Evolutionary conservation across 2,113 vertebrate species (phyloP).

Genomic region (Colaptes auratus): DNA sequence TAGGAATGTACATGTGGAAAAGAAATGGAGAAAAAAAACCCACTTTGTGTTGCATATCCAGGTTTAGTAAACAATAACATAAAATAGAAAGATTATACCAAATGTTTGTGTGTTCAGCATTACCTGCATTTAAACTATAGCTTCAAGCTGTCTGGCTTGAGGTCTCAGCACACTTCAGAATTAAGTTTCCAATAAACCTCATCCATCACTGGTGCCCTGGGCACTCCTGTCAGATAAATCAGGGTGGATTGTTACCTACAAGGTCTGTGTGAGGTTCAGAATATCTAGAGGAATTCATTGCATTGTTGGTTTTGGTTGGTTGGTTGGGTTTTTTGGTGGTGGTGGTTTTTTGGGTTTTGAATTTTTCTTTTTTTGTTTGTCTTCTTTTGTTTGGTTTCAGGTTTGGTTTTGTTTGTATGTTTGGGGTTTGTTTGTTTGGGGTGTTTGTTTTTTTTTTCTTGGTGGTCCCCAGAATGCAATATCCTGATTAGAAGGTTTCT

Average conservation of each 20-base stretch:
- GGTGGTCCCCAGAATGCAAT: not conserved
- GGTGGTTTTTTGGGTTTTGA: not conserved
- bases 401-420: too few species aligned
- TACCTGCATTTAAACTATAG: not conserved
- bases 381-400: too few species aligned
- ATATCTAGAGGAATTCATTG: not conserved
- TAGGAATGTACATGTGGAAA: not conserved
- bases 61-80: not conserved
- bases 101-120: not conserved
- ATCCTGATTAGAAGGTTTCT: not conserved
- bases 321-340: too few species aligned
- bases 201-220: not conserved
- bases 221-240: not conserved
- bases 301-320: too few species aligned
- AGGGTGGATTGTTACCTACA: not conserved
- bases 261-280: not conserved
- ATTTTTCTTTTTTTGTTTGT: too few species aligned
- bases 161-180: not conserved
- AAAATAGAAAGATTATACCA: not conserved
- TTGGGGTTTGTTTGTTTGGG: too few species aligned
- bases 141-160: not conserved
- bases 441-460: not conserved
- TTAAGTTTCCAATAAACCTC: not conserved
- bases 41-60: not conserved
- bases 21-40: not conserved